phyloP scores from a whole-genome alignment of 2,797 vertebrate species.

The Megalops cyprinoides region DNA sequence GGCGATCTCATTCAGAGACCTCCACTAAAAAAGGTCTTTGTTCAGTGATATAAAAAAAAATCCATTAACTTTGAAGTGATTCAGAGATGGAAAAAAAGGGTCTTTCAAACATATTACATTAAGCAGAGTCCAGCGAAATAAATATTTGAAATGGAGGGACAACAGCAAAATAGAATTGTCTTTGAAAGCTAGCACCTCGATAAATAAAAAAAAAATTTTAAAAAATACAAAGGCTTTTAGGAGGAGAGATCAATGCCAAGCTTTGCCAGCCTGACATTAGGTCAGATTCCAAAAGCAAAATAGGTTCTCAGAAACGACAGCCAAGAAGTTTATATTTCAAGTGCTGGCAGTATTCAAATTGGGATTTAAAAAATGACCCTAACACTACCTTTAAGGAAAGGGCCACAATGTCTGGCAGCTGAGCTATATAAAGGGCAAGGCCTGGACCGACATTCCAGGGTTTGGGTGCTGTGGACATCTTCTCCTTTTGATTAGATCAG shows the following conservation, averaged over 20 bases:
- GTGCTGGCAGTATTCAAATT: constrained; percentile 19
- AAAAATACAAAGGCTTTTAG: constrained; percentile 16
- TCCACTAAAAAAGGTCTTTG: neutral
- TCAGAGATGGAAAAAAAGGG: neutral
- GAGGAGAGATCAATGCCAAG: constrained; percentile 4
- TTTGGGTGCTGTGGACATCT: neutral
- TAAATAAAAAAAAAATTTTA: neutral
- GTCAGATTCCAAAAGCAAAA: constrained; percentile 21
- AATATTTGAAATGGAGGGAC: constrained; percentile 16
- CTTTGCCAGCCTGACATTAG: neutral
- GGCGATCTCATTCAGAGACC: neutral
- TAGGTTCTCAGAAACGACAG: constrained; percentile 13
- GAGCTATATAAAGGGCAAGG: constrained; percentile 13
- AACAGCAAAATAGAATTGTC: constrained; percentile 14
- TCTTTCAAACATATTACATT: neutral
- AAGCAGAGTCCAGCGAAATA: neutral
- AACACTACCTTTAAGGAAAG: neutral
- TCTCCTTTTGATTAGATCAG: constrained; percentile 10
- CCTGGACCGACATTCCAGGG: constrained; percentile 15
- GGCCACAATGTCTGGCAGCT: constrained; percentile 24
- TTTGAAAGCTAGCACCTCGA: neutral
- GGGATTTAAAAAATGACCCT: neutral
- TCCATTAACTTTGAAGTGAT: neutral
- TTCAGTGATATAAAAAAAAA: constrained; percentile 4
- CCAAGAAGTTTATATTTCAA: constrained; percentile 28